These are phyloP conservation scores for Acrocephalus kingi DNA, from an alignment of 2,113 vertebrate genomes.

Conservation along the genomic window DNA sequence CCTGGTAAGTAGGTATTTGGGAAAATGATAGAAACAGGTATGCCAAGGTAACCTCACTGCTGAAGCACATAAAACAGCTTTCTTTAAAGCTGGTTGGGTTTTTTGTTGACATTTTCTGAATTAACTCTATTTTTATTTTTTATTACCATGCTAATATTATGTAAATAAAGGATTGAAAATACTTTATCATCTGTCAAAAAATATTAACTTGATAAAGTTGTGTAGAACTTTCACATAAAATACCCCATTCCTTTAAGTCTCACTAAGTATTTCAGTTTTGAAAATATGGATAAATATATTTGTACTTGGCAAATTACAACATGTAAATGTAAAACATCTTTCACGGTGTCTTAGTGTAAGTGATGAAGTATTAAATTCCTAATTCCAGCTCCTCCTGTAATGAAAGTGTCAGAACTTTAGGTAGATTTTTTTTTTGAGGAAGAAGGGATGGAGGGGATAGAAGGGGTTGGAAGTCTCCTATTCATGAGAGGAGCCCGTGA, in stretches of 20 bases:
- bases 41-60: background rate
- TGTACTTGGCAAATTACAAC: background rate
- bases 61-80: background rate
- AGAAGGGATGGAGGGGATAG: background rate
- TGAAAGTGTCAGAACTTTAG: background rate
- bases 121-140: background rate
- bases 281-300: background rate
- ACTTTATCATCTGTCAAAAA: background rate
- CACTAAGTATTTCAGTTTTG: background rate
- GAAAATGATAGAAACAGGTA: background rate
- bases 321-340: background rate
- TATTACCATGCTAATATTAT: background rate
- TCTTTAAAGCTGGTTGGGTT: background rate
- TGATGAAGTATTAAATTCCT: background rate
- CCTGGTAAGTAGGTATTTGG: conserved; percentile 76
- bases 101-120: background rate
- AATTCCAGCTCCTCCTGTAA: background rate
- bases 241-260: background rate
- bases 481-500: background rate
- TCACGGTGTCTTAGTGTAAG: background rate
- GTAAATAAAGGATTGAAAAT: background rate
- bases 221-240: background rate
- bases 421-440: background rate
- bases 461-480: background rate
- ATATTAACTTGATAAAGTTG: background rate